Evolutionary conservation across 1,140 invertebrate species (phyloP).

Genomic region (Dinothrombium tinctorium): DNA sequence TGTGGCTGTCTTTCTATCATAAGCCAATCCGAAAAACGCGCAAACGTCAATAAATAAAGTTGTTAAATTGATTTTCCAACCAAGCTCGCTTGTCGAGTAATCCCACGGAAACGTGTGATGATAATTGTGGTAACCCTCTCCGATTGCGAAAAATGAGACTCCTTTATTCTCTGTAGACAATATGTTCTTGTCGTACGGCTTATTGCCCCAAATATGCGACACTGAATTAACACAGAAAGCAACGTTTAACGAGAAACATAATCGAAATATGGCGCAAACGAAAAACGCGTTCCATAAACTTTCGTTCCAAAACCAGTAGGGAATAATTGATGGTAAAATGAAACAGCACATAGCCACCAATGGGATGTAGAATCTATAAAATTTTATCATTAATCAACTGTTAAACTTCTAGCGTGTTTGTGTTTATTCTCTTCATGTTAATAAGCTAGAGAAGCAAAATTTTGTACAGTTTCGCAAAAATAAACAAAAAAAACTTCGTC

Average conservation of each 20-base stretch:
- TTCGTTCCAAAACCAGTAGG: slow-evolving; percentile 62
- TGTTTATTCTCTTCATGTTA: too few species aligned
- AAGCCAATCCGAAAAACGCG: slow-evolving; percentile 42
- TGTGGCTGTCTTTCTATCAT: slow-evolving; percentile 60
- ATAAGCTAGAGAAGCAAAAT: too few species aligned
- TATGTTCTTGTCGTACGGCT: slow-evolving; percentile 24
- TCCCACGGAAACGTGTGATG: slow-evolving; percentile 91
- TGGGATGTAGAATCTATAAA: slow-evolving; percentile 4
- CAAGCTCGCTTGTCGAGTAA: slow-evolving; percentile 60
- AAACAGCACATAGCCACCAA: slow-evolving; percentile 29
- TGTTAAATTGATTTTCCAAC: slow-evolving; percentile 33
- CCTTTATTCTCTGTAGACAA: slow-evolving; percentile 26
- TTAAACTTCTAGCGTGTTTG: too few species aligned
- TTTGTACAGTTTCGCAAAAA: too few species aligned
- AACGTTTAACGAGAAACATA: slow-evolving; percentile 52
- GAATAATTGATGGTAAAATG: slow-evolving; percentile 52
- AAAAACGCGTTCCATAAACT: slow-evolving; percentile 49
- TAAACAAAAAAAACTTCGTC: too few species aligned
- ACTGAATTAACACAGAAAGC: slow-evolving; percentile 71
- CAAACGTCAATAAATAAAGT: slow-evolving; percentile 35
- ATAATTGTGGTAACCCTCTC: slow-evolving; percentile 43
- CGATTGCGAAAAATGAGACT: slow-evolving; percentile 27
- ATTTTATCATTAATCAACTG: too few species aligned
- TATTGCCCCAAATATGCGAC: slow-evolving; percentile 26
- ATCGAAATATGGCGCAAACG: slow-evolving; percentile 54